Conservation (phyloP, 2,113 vertebrate genomes). For the Salvelinus alpinus region DNA sequence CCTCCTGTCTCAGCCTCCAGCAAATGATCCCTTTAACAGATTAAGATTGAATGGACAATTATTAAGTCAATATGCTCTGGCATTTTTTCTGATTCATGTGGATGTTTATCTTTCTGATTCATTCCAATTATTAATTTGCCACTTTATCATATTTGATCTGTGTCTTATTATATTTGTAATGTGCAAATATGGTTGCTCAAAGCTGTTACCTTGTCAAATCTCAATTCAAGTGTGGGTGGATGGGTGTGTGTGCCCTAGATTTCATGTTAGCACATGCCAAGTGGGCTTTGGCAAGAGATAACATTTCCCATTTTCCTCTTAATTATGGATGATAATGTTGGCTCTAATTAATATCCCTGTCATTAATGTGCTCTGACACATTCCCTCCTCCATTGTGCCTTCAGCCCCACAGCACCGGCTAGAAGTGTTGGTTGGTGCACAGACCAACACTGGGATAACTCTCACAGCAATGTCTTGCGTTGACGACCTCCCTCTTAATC, state of each 20-base stretch:
- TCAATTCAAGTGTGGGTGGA: background rate
- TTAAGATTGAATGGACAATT: too few species aligned
- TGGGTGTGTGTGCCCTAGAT: slow-evolving; percentile 59
- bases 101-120: too few species aligned
- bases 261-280: slow-evolving; percentile 29
- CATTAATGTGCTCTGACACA: slow-evolving; percentile 71
- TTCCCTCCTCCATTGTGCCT: slow-evolving; percentile 40
- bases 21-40: too few species aligned
- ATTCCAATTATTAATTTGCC: too few species aligned
- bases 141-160: too few species aligned
- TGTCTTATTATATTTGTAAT: too few species aligned
- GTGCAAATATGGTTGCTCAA: too few species aligned
- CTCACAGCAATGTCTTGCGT: slow-evolving; percentile 9
- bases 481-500: too few species aligned
- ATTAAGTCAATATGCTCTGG: too few species aligned
- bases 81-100: too few species aligned
- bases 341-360: slow-evolving; percentile 71
- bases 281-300: slow-evolving; percentile 48
- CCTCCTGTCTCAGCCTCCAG: too few species aligned
- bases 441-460: background rate
- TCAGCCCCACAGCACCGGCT: background rate
- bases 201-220: background rate
- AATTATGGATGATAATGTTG: slow-evolving; percentile 68
- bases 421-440: too few species aligned
- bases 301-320: slow-evolving; percentile 50